A percentile compares a stretch with the other conserved stretches of the same genome.
phyloP scores from a whole-genome alignment of 1,140 invertebrate species.

The Drosophila novamexicana region DNA sequence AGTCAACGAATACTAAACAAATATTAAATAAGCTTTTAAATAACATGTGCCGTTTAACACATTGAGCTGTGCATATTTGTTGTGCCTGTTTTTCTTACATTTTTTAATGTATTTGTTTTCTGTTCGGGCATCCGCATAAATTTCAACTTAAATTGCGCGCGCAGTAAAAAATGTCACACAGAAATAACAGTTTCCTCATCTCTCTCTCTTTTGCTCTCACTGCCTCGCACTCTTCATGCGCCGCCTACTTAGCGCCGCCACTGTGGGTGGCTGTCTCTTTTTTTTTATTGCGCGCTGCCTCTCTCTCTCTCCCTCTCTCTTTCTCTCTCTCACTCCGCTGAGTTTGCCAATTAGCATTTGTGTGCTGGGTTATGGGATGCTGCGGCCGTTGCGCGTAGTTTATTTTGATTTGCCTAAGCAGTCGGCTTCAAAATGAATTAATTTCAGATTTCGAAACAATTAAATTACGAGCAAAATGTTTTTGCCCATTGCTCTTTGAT shows the following conservation, averaged over 20 bases:
- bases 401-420: constrained; percentile 78
- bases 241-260: constrained; percentile 70
- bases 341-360: constrained; percentile 72
- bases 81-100: constrained; percentile 28
- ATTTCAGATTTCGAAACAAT: constrained; percentile 79
- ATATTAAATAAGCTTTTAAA: constrained; percentile 75
- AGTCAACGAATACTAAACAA: constrained; percentile 52
- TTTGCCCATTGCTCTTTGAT: constrained; percentile 70
- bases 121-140: constrained; percentile 60
- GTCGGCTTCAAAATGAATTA: constrained; percentile 64
- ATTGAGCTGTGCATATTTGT: constrained; percentile 58
- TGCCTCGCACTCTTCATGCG: constrained; percentile 22
- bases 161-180: constrained; percentile 55
- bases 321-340: constrained; percentile 8
- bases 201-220: background rate
- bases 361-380: constrained; percentile 8
- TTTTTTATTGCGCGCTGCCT: constrained; percentile 1
- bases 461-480: constrained; percentile 77
- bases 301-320: background rate
- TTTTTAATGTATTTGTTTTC: constrained; percentile 55
- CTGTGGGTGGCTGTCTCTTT: constrained; percentile 57
- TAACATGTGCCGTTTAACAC: constrained; percentile 83
- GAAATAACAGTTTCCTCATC: constrained; percentile 14
- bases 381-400: constrained; percentile 55
- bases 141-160: constrained; percentile 82